A percentile compares a stretch with the other conserved stretches of the same genome.
These are phyloP conservation scores for Diorhabda sublineata DNA, from an alignment of 1,140 invertebrate species.

Conservation along the genomic window DNA sequence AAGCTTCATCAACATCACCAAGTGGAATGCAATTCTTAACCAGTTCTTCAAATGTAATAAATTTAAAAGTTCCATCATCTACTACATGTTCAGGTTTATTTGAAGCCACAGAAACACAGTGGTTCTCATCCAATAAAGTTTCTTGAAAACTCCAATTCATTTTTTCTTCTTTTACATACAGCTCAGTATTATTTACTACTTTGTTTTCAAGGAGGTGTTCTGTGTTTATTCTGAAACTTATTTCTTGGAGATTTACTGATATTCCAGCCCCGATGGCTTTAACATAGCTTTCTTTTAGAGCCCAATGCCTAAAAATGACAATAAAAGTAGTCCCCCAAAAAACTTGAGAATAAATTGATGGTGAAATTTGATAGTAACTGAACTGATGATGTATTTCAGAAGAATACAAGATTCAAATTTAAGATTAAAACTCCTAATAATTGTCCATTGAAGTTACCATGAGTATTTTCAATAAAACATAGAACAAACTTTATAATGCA, in stretches of 20 bases:
- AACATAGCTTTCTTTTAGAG: constrained; percentile 92
- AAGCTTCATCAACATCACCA: constrained; percentile 52
- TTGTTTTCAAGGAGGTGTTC: constrained; percentile 45
- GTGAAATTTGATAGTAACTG: too few species aligned
- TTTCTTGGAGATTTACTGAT: constrained; percentile 66
- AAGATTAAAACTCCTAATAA: too few species aligned
- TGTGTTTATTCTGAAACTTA: constrained; percentile 69
- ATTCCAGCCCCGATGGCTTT: constrained; percentile 88
- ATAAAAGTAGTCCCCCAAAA: too few species aligned
- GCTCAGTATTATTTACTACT: constrained; percentile 61
- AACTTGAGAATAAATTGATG: too few species aligned
- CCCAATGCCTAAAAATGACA: constrained; percentile 61
- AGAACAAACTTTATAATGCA: too few species aligned
- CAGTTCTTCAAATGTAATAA: constrained; percentile 55
- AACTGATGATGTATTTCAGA: too few species aligned
- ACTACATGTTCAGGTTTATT: constrained; percentile 17
- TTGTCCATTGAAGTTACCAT: too few species aligned
- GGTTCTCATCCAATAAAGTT: constrained; percentile 69
- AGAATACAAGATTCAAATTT: too few species aligned
- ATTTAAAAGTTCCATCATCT: constrained; percentile 45
- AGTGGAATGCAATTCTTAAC: constrained; percentile 53
- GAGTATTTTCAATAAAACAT: too few species aligned
- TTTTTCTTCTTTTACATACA: constrained; percentile 60
- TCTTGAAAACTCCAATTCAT: constrained; percentile 84
- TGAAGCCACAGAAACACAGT: constrained; percentile 78